Conservation (phyloP, 2,797 vertebrate genomes). For the Pantherophis alleghaniensis region DNA sequence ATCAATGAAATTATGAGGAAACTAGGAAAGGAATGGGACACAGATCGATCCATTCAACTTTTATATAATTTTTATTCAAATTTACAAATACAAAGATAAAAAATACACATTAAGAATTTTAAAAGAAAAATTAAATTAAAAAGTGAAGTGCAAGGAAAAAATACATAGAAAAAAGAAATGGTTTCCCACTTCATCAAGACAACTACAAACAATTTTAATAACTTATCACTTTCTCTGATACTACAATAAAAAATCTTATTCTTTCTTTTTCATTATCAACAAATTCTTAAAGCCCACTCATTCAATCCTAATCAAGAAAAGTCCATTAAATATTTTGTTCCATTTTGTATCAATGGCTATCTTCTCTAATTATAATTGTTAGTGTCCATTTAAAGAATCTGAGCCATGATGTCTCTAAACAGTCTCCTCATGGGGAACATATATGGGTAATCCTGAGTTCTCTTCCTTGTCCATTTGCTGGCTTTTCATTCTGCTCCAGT, state of each 20-base stretch:
- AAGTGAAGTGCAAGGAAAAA: neutral
- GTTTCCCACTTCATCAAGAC: neutral
- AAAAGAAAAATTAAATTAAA: neutral
- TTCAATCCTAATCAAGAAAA: neutral
- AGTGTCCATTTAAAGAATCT: neutral
- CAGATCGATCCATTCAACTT: neutral
- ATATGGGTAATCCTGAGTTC: neutral
- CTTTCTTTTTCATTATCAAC: neutral
- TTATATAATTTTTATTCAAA: neutral
- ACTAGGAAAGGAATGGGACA: neutral
- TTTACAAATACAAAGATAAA: neutral
- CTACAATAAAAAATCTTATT: neutral
- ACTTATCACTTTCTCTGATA: neutral
- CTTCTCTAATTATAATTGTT: neutral
- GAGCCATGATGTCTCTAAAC: neutral
- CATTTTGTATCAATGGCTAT: neutral
- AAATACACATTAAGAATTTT: neutral
- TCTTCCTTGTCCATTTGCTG: neutral
- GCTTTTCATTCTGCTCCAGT: neutral
- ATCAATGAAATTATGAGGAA: neutral
- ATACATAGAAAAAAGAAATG: neutral
- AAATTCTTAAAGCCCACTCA: neutral
- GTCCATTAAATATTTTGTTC: neutral
- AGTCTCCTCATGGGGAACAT: neutral
- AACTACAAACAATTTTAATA: neutral